Evolutionary conservation across 2,797 vertebrate species (phyloP).

Genomic region (Rhinatrema bivittatum): DNA sequence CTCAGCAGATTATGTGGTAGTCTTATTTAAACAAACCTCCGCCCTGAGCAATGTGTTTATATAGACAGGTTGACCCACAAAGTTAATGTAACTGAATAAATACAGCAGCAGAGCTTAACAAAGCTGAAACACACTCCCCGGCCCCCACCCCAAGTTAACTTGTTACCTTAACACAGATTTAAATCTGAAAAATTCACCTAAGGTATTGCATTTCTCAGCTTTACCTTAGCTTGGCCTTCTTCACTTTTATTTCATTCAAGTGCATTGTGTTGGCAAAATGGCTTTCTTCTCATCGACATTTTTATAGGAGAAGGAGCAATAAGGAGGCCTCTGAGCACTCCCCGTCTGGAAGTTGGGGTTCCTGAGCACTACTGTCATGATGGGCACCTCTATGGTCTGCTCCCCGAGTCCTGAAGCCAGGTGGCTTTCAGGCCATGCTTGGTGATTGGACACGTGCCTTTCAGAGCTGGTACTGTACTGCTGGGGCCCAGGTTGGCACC

Average conservation of each 20-base stretch:
- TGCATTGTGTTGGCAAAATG: constrained; percentile 23
- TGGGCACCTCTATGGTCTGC: constrained; percentile 43
- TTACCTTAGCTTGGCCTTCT: constrained; percentile 1
- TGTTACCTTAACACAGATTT: no score
- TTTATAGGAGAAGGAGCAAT: constrained; percentile 13
- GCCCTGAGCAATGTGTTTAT: no score
- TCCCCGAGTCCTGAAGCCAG: constrained; percentile 21
- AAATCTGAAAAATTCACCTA: no score
- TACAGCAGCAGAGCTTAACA: no score
- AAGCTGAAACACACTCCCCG: no score
- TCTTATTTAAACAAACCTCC: no score
- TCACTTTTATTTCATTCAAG: constrained; percentile 10
- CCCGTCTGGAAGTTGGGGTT: constrained; percentile 19
- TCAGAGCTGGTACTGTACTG: constrained; percentile 8
- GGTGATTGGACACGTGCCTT: constrained; percentile 25
- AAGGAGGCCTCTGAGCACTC: not conserved
- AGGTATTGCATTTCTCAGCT: not conserved
- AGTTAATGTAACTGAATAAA: no score
- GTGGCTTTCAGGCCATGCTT: constrained; percentile 21
- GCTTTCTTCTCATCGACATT: constrained; percentile 9
- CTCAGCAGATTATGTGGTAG: no score
- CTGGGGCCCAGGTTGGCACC: constrained; percentile 31
- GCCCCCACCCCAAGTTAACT: no score
- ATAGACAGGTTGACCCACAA: no score
- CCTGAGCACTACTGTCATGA: constrained; percentile 40